Evolutionary conservation across 1,140 invertebrate genomes (phyloP).

Genomic region (Apis mellifera): DNA sequence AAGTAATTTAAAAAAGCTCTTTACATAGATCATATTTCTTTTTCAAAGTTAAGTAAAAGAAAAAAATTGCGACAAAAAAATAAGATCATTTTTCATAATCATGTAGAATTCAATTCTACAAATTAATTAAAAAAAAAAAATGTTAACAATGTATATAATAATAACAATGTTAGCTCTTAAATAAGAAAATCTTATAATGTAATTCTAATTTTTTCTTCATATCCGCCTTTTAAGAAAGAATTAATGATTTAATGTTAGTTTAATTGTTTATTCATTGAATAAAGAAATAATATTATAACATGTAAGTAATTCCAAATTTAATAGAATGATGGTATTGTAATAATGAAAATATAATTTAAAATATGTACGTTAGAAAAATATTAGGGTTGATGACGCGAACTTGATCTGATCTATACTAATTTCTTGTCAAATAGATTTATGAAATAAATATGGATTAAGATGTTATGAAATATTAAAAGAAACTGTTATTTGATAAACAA

Average conservation of each 20-base stretch:
- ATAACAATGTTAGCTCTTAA: too few relatives aligned
- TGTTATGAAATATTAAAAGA: not conserved
- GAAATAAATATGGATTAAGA: too few relatives aligned
- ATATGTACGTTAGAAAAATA: constrained; percentile 7
- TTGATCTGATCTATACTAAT: constrained; percentile 8
- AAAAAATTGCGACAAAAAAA: too few relatives aligned
- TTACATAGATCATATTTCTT: too few relatives aligned
- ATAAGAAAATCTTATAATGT: not conserved
- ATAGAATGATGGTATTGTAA: not conserved
- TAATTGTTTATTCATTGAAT: not conserved
- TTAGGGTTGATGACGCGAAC: constrained; percentile 4
- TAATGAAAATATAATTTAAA: not conserved
- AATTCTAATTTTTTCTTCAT: not conserved
- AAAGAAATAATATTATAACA: not conserved
- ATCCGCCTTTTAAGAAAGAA: too few relatives aligned
- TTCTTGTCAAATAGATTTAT: not conserved
- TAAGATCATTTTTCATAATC: too few relatives aligned
- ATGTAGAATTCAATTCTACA: too few relatives aligned
- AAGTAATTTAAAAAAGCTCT: too few relatives aligned
- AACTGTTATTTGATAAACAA: not conserved
- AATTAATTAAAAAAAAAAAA: too few relatives aligned
- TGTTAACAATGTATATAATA: too few relatives aligned
- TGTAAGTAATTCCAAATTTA: not conserved
- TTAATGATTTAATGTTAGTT: not conserved
- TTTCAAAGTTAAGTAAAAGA: too few relatives aligned